Evolutionary conservation across 2,888 invertebrate species (phyloP).

Genomic region (Antheraea assamensis): DNA sequence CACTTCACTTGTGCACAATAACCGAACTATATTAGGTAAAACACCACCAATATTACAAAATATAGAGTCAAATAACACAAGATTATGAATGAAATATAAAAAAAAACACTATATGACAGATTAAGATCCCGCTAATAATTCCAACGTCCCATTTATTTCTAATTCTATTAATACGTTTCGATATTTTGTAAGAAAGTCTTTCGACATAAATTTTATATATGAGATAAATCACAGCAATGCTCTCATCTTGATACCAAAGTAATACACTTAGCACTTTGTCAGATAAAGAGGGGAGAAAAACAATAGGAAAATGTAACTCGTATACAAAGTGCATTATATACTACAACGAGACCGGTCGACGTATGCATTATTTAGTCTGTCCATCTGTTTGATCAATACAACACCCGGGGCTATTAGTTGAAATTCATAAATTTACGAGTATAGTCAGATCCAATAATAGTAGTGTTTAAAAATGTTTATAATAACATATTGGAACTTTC

Average conservation of each 20-base stretch:
- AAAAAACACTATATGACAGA: too few species aligned
- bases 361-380: constrained; percentile 3
- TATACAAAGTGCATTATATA: constrained; percentile 7
- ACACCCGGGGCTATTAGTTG: neutral
- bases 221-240: constrained; percentile 21
- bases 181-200: neutral
- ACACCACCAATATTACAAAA: too few species aligned
- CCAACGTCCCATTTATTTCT: neutral
- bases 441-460: neutral
- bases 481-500: neutral
- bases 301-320: constrained; percentile 27
- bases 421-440: neutral
- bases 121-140: too few species aligned
- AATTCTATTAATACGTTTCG: constrained; percentile 18
- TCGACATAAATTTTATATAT: constrained; percentile 16
- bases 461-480: neutral
- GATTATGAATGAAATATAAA: too few species aligned
- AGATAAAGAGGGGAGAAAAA: constrained; percentile 42
- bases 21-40: too few species aligned
- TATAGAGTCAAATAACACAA: too few species aligned
- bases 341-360: neutral
- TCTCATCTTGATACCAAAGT: constrained; percentile 49
- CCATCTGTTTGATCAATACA: neutral
- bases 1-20: too few species aligned
- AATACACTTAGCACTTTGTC: constrained; percentile 64